A percentile compares a stretch with the other conserved stretches of the same genome.
phyloP scores from a whole-genome alignment of 1,140 invertebrate genomes.

The Drosophila saltans region DNA sequence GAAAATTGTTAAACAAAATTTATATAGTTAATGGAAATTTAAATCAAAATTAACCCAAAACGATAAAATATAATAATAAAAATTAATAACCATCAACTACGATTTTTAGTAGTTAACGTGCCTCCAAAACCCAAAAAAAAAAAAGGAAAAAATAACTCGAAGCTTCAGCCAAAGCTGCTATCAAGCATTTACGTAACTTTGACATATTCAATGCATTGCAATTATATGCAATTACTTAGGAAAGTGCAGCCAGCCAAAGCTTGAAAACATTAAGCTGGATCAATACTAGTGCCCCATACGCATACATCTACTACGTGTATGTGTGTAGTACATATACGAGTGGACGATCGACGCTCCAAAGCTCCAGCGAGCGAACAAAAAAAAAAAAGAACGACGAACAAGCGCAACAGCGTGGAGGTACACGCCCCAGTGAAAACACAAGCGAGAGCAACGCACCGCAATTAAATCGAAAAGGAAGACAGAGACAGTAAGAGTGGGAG shows the following conservation, averaged over 20 bases:
- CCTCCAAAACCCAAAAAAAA: constrained; percentile 2
- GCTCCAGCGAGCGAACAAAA: constrained; percentile 48
- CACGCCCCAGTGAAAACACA: constrained; percentile 50
- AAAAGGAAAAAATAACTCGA: constrained; percentile 39
- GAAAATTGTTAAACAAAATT: constrained; percentile 41
- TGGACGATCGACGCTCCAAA: constrained; percentile 51
- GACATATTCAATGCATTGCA: constrained; percentile 35
- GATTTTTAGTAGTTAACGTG: constrained; percentile 13
- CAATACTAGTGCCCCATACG: constrained; percentile 17
- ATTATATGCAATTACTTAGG: constrained; percentile 44
- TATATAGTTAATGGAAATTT: constrained; percentile 50
- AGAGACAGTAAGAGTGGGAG: constrained; percentile 17
- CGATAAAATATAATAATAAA: constrained; percentile 6
- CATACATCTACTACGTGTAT: not conserved
- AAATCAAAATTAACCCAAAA: constrained; percentile 61
- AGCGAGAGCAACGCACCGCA: constrained; percentile 37
- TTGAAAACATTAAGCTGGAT: constrained; percentile 46
- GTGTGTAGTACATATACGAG: constrained; percentile 8
- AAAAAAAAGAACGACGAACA: constrained; percentile 14
- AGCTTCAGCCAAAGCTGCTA: constrained; percentile 48
- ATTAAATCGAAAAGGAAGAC: constrained; percentile 15
- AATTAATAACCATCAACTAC: constrained; percentile 38
- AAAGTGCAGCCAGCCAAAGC: constrained; percentile 47
- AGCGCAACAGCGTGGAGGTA: constrained; percentile 15
- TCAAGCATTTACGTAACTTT: constrained; percentile 55